These are phyloP conservation scores for Fringilla coelebs DNA, from an alignment of 2,797 vertebrate species.

Conservation along the genomic window DNA sequence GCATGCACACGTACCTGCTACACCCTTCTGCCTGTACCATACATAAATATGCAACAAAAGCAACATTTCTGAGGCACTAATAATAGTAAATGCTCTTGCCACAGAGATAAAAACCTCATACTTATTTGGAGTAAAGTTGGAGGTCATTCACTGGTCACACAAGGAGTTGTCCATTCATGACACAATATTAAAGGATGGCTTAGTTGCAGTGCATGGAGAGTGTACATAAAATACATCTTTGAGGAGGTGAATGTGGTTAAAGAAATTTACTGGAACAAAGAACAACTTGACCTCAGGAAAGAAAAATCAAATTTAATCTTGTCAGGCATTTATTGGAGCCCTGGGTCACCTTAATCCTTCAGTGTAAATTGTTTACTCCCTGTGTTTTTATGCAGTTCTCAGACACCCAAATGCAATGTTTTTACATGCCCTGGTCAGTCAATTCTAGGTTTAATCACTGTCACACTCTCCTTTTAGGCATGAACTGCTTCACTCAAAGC, in stretches of 20 bases:
- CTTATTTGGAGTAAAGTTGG: neutral
- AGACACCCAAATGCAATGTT: neutral
- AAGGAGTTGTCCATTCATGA: neutral
- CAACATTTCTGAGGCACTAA: neutral
- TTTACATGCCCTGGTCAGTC: neutral
- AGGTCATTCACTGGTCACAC: slow-evolving; percentile 18
- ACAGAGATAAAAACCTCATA: neutral
- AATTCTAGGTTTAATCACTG: neutral
- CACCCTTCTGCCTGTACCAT: neutral
- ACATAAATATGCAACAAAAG: neutral
- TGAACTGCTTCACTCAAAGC: neutral
- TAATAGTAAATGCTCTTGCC: neutral
- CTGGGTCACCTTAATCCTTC: slow-evolving; percentile 3
- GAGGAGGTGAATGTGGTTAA: neutral
- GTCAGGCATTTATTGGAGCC: neutral
- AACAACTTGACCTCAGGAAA: neutral
- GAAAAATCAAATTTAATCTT: neutral
- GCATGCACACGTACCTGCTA: neutral
- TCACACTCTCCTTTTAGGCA: neutral
- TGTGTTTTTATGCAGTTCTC: neutral
- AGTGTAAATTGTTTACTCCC: neutral
- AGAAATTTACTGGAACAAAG: neutral
- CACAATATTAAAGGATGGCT: neutral
- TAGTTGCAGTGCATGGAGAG: neutral
- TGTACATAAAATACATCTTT: neutral